Base-by-base conservation (phyloP, 2,888 invertebrate species). In the Xestia ashworthii region DNA sequence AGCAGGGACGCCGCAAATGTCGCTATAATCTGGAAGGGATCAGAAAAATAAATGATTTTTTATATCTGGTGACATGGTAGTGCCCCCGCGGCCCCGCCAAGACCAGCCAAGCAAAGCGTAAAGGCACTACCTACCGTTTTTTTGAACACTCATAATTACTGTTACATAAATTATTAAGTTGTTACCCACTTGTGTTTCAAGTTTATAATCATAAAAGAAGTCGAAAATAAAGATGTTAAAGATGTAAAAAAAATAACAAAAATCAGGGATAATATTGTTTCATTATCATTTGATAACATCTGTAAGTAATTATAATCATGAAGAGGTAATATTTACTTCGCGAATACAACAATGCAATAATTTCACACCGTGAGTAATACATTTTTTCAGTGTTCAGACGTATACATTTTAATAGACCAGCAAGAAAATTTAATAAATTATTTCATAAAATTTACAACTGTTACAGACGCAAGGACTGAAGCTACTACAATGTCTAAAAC, bases 1-100 rank as follows among this genome's bases (percentile, higher is more conserved):
- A 93, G 80, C 8, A 93, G 76, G 5, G 91, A 91, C 38, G 92
- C 89, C 14, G 91, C 91, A 2, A 91, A 58, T 16, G 92, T 89
- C 1, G 91, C 93, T 19, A 89, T 46, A 0, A 90, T 73, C 94
- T 94, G 90, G 8, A 91, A 90, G 3, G 12, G 14, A 19, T 32
- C 32, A 32, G 32, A 32, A 32, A 32, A 32, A 32, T 2, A 32
- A 32, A 32, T 32, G 32, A 32, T 2, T 32, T 32, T 32, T 32
- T 32, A 32, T 32, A 32, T 32, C 32, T 32, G 32, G 32, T 32
- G 32, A 3, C 32, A 32, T 32, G 32, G 32, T 32, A 32, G 32
- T 32, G 32, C 32, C 32, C 32, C 32, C 32, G n/a, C n/a, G n/a
- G n/a, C n/a, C n/a, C n/a, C n/a, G n/a, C 32, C 3, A 32, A 32